Evolutionary conservation across 2,797 vertebrate species (phyloP).

Genomic region (Crocidura indochinensis): DNA sequence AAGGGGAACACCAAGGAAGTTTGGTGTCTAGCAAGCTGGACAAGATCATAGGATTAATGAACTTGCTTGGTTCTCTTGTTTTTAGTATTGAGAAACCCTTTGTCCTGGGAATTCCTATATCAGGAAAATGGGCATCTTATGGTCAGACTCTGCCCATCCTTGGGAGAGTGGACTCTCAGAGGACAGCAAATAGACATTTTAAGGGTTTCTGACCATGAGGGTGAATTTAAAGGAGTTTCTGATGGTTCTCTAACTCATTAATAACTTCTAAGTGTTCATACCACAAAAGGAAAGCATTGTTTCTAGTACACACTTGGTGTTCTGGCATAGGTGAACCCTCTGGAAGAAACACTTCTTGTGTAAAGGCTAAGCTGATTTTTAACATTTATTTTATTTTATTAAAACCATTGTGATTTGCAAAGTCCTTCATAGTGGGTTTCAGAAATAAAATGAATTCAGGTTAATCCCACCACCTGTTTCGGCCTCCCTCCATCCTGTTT

Average conservation of each 20-base stretch:
- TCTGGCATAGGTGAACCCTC: constrained; percentile 5
- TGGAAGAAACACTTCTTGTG: not conserved
- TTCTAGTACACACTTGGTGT: not conserved
- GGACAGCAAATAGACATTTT: not conserved
- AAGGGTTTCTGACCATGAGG: not conserved
- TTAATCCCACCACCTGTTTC: too few relatives aligned
- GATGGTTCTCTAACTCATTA: not conserved
- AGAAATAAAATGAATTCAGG: too few relatives aligned
- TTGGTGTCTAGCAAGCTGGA: not conserved
- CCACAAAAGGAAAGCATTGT: constrained; percentile 19
- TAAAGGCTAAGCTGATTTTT: not conserved
- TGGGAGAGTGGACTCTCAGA: not conserved
- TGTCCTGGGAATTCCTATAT: not conserved
- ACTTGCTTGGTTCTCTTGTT: not conserved
- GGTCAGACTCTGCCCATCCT: not conserved
- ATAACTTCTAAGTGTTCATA: not conserved
- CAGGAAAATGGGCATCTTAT: not conserved
- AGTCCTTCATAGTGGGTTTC: too few relatives aligned
- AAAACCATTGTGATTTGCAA: too few relatives aligned
- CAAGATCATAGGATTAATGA: not conserved
- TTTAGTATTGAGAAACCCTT: not conserved
- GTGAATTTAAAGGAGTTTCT: not conserved
- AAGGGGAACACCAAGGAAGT: not conserved
- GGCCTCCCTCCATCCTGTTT: too few relatives aligned
- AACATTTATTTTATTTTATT: too few relatives aligned